Evolutionary conservation across 2,797 vertebrate genomes (phyloP).

Genomic region (Taenioides sp.): DNA sequence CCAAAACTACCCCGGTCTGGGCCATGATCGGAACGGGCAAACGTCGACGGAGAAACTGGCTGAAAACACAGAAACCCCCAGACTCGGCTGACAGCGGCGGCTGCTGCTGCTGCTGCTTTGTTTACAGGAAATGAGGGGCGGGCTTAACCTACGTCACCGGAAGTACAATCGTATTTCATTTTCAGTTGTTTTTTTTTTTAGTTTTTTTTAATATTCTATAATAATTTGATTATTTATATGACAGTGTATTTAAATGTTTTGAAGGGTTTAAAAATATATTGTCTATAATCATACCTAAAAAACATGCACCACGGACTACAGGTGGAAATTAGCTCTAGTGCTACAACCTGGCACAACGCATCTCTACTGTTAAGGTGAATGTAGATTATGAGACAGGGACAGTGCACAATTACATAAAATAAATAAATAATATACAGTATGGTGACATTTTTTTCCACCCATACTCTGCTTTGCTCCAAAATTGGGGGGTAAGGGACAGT

Average conservation of each 20-base stretch:
- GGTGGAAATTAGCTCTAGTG: too few relatives aligned
- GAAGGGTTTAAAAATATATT: too few relatives aligned
- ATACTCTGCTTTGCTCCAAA: too few relatives aligned
- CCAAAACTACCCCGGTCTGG: slow-evolving; percentile 74
- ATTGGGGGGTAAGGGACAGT: too few relatives aligned
- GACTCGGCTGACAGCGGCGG: not conserved
- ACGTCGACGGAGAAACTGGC: not conserved
- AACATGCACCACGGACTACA: too few relatives aligned
- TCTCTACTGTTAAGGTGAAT: too few relatives aligned
- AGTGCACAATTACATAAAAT: too few relatives aligned
- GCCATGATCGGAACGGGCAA: slow-evolving; percentile 63
- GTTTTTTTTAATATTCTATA: not conserved
- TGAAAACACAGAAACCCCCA: slow-evolving; percentile 17
- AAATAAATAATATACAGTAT: too few relatives aligned
- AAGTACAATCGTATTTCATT: not conserved
- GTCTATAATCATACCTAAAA: not conserved
- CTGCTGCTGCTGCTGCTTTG: slow-evolving; percentile 54
- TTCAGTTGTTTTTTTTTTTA: not conserved
- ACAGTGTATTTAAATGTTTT: too few relatives aligned
- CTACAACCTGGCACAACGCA: too few relatives aligned
- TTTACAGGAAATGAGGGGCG: slow-evolving; percentile 66
- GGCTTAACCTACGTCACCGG: slow-evolving; percentile 9
- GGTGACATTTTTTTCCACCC: too few relatives aligned
- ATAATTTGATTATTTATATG: not conserved
- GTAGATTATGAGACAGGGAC: too few relatives aligned